phyloP scores from a whole-genome alignment of 2,113 vertebrate species.

The Neoarius graeffei region DNA sequence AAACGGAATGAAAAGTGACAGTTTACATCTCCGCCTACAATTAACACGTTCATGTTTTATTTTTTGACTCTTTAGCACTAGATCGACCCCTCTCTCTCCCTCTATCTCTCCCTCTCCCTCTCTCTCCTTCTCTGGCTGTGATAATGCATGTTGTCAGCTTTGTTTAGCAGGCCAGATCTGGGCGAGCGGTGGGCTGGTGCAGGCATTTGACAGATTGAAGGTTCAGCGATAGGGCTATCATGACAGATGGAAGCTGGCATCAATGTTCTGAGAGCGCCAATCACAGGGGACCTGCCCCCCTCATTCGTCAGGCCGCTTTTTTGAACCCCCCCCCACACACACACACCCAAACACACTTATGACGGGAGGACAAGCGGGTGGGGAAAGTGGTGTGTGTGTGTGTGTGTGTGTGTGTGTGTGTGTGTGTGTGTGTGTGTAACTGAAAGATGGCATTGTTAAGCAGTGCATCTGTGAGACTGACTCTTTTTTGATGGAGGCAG shows the following conservation, averaged over 20 bases:
- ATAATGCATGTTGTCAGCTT: slow-evolving; percentile 99
- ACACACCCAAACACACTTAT: slow-evolving; percentile 70
- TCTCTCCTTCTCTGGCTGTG: slow-evolving; percentile 93
- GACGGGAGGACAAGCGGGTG: slow-evolving; percentile 27
- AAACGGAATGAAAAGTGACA: slow-evolving; percentile 99
- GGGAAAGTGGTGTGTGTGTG: slow-evolving; percentile 26
- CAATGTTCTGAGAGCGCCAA: slow-evolving; percentile 99
- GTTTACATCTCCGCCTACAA: slow-evolving; percentile 99
- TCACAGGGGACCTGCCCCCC: slow-evolving; percentile 99
- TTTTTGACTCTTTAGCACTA: slow-evolving; percentile 48
- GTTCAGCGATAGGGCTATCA: slow-evolving; percentile 99
- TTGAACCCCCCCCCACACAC: slow-evolving; percentile 85
- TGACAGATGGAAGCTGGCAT: slow-evolving; percentile 99
- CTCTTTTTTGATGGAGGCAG: slow-evolving; percentile 98
- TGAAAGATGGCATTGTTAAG: slow-evolving; percentile 99
- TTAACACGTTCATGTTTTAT: slow-evolving; percentile 99
- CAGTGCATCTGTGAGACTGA: slow-evolving; percentile 99
- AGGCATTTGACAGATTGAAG: slow-evolving; percentile 99
- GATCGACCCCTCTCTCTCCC: slow-evolving; percentile 56
- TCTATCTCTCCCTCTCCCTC: slow-evolving; percentile 56
- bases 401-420: slow-evolving; percentile 70
- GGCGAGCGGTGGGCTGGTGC: slow-evolving; percentile 97
- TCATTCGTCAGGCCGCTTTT: slow-evolving; percentile 99
- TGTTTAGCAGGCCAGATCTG: slow-evolving; percentile 99
- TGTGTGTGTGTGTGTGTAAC: slow-evolving; percentile 76